Base-by-base conservation (phyloP, 1,140 invertebrate genomes). In the Temnothorax nylanderi region DNA sequence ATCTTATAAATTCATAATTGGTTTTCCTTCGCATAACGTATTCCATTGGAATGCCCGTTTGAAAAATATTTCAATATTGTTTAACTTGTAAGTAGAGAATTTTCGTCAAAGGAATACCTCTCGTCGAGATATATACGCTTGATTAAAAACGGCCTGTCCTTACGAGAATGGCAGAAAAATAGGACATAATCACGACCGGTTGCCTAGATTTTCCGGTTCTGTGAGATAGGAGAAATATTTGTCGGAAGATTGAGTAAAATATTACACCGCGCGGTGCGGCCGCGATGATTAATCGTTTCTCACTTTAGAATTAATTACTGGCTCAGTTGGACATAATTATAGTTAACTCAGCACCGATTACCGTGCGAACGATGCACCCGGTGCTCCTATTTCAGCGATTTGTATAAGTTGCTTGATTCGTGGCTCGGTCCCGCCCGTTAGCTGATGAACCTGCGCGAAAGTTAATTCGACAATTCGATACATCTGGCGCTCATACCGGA, bases 401-500 rank as follows among this genome's bases (percentile, higher is more conserved):
- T 87, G 72, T 81, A 72, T 26, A 26, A 26, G 51, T 34, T 47
- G 37, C 71, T 87, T 87, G 85, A 89, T 90, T 87, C 77, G 16
- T 58, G 56, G 82, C 44, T 41, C 34, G 54, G 32, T 18, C 56
- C 75, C 8, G 32, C 56, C 26, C 26, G 72, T 85, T 76, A 77
- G 78, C 65, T 44, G 85, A 90, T 87, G 77, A 89, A 87, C 76
- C 69, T 49, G 37, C 16, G 54, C 32, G 71, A 87, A 89, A 89
- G 88, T 89, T 89, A 86, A 89, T 89, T 86, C 84, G 26, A 37
- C 71, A 69, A 67, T 56, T 56, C 67, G 49, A 76, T 67, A 85
- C 80, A 90, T 69, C 76, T 51, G 34, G 34, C n/a, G 60, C 69
- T 62, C 58, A 56, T 67, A 65, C 77, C 65, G 32, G 49, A 34